These are phyloP conservation scores for Orchesella flavescens DNA, from an alignment of 2,888 invertebrate species.

Conservation along the genomic window DNA sequence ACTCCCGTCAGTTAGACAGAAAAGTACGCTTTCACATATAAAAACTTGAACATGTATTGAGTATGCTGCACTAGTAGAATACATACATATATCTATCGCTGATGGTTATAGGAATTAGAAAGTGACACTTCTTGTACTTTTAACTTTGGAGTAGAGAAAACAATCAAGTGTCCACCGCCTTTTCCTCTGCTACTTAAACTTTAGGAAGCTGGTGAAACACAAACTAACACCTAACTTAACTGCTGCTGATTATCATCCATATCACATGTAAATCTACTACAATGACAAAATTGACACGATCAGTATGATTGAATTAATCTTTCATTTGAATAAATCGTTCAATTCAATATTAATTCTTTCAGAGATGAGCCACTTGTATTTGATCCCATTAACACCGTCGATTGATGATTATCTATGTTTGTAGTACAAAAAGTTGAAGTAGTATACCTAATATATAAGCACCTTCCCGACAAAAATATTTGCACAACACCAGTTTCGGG, in stretches of 20 bases:
- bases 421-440: constrained; percentile 13
- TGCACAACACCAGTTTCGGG: constrained; percentile 1
- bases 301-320: too few relatives aligned
- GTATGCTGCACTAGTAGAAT: too few relatives aligned
- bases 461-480: constrained; percentile 19
- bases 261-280: not conserved
- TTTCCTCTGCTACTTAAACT: too few relatives aligned
- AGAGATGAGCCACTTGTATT: not conserved
- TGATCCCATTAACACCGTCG: constrained; percentile 22
- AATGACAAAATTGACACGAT: not conserved
- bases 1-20: not conserved
- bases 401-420: not conserved
- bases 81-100: too few relatives aligned
- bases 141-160: too few relatives aligned
- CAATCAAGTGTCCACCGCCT: too few relatives aligned
- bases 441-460: constrained; percentile 8
- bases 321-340: not conserved
- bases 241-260: not conserved
- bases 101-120: too few relatives aligned
- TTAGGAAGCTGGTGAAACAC: not conserved
- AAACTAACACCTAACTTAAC: not conserved
- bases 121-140: too few relatives aligned
- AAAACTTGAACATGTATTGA: too few relatives aligned
- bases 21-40: too few relatives aligned
- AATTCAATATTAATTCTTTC: not conserved